Evolutionary conservation across 2,888 invertebrate species (phyloP).

Genomic region (Xestia rhomboidea): DNA sequence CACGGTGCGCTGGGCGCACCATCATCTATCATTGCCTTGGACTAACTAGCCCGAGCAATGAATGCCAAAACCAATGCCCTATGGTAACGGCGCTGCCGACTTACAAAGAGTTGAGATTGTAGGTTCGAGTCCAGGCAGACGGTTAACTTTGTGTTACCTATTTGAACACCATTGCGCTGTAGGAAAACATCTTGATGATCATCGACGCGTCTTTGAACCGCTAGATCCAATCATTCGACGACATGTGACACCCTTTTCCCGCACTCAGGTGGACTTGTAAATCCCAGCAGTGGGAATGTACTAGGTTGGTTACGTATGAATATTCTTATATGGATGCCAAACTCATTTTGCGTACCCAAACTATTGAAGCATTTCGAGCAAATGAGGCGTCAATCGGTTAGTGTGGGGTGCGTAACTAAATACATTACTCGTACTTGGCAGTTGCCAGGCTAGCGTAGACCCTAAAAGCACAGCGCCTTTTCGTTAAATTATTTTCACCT

Average conservation of each 20-base stretch:
- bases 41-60: too few species aligned
- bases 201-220: neutral
- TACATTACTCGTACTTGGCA: neutral
- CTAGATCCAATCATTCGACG: neutral
- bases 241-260: neutral
- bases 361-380: neutral
- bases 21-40: neutral
- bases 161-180: neutral
- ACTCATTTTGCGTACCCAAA: neutral
- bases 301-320: neutral
- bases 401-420: constrained; percentile 3
- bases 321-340: neutral
- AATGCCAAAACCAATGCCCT: too few species aligned
- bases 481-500: neutral
- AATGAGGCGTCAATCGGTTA: constrained; percentile 36
- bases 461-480: neutral
- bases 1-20: neutral
- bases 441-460: neutral
- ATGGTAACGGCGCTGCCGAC: neutral
- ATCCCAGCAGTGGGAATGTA: neutral
- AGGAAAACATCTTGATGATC: neutral
- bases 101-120: neutral
- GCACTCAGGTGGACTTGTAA: neutral
- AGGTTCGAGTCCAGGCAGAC: neutral
- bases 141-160: neutral